phyloP scores from a whole-genome alignment of 1,140 invertebrate species.

The Drosophila kohkoa region DNA sequence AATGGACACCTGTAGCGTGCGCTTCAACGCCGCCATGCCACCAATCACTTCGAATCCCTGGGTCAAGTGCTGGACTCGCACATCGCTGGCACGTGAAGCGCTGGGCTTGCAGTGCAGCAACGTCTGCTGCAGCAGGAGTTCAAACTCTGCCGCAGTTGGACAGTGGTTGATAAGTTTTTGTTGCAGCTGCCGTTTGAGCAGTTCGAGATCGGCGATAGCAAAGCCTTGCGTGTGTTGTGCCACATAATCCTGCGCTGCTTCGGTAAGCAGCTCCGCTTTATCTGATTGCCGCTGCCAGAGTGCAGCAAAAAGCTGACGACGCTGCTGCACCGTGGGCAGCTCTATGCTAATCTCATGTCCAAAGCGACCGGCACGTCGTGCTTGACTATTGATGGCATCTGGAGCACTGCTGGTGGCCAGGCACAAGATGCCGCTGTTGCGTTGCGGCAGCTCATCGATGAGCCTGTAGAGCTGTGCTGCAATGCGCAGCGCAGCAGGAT shows the following conservation, averaged over 20 bases:
- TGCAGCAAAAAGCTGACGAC: slow-evolving; percentile 42
- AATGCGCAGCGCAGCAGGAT: slow-evolving; percentile 65
- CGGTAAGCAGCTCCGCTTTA: slow-evolving; percentile 5
- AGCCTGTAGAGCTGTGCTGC: slow-evolving; percentile 77
- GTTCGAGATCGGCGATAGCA: slow-evolving; percentile 64
- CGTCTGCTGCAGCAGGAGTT: slow-evolving; percentile 37
- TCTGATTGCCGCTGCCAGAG: slow-evolving; percentile 25
- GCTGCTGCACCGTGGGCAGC: slow-evolving; percentile 86
- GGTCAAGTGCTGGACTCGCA: slow-evolving; percentile 85
- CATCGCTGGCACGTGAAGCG: slow-evolving; percentile 86
- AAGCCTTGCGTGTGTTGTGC: slow-evolving; percentile 74
- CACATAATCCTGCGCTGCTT: slow-evolving; percentile 47
- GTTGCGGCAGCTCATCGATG: slow-evolving; percentile 76
- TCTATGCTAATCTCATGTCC: slow-evolving; percentile 86
- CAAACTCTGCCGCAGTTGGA: slow-evolving; percentile 21
- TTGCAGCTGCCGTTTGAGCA: slow-evolving; percentile 62
- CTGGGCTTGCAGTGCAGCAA: slow-evolving; percentile 76
- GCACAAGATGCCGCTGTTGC: slow-evolving; percentile 70
- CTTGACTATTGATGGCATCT: slow-evolving; percentile 74
- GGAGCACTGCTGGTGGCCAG: slow-evolving; percentile 84
- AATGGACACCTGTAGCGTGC: slow-evolving; percentile 87
- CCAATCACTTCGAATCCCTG: slow-evolving; percentile 88
- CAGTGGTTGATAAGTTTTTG: slow-evolving; percentile 28
- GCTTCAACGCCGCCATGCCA: slow-evolving; percentile 88
- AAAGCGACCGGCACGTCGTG: slow-evolving; percentile 82